Conservation (phyloP, 2,888 invertebrate genomes). For the Callosobruchus maculatus region DNA sequence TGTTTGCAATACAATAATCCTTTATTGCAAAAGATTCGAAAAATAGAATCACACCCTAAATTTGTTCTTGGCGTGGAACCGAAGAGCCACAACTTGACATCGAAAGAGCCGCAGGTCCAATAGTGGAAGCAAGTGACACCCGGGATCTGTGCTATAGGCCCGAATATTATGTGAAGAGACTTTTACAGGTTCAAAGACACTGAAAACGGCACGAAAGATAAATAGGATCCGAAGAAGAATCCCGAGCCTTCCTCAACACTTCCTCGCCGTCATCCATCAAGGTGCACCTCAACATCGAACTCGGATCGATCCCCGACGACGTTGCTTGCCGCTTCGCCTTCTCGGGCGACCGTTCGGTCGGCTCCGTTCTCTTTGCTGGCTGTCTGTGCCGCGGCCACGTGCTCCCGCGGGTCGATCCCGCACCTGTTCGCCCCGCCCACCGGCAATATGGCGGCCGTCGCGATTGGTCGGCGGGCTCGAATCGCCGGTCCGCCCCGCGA, state of each 20-base stretch:
- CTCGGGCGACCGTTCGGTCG: constrained; percentile 33
- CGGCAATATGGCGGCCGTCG: constrained; percentile 63
- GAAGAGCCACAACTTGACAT: no score
- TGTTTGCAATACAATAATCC: no score
- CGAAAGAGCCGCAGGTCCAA: no score
- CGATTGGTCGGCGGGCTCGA: constrained; percentile 57
- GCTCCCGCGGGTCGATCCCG: not conserved
- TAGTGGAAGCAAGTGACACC: no score
- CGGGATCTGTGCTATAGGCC: no score
- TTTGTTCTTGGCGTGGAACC: no score
- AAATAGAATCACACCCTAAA: no score
- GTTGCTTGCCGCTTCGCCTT: constrained; percentile 12
- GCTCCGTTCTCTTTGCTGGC: constrained; percentile 33
- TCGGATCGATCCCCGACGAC: constrained; percentile 4
- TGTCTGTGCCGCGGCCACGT: constrained; percentile 35
- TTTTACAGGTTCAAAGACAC: not conserved
- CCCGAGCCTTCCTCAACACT: not conserved
- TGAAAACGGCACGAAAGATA: not conserved
- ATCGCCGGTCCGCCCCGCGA: constrained; percentile 36
- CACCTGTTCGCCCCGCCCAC: constrained; percentile 52
- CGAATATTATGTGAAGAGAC: not conserved
- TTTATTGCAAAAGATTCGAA: no score
- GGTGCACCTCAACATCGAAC: constrained; percentile 1
- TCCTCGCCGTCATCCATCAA: constrained; percentile 5
- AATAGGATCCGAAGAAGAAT: not conserved